Conservation (phyloP, 1,140 invertebrate species). For the Liolophura sinensis region DNA sequence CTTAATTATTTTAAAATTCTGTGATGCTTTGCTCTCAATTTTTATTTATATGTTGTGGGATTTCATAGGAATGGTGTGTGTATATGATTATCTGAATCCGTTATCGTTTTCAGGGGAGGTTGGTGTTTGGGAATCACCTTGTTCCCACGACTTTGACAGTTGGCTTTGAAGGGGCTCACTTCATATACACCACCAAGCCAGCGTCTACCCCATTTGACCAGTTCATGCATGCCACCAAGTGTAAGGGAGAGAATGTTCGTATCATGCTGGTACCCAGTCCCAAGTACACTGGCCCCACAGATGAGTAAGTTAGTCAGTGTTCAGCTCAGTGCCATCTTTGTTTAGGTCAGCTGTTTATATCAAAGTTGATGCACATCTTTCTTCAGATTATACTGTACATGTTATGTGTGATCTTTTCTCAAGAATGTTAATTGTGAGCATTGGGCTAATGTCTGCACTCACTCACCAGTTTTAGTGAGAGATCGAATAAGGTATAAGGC, state of each 20-base stretch:
- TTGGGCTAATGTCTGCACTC: too few relatives aligned
- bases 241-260: conserved; percentile 89
- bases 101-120: conserved; percentile 69
- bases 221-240: conserved; percentile 96
- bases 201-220: conserved; percentile 89
- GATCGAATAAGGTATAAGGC: too few relatives aligned
- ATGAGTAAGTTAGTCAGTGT: conserved; percentile 66
- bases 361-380: too few relatives aligned
- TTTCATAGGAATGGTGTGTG: too few relatives aligned
- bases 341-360: not conserved
- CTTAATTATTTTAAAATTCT: too few relatives aligned
- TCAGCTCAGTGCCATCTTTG: not conserved
- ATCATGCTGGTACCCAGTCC: conserved; percentile 91
- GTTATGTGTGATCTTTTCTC: too few relatives aligned
- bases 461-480: too few relatives aligned
- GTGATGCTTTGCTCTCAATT: too few relatives aligned
- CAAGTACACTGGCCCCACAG: conserved; percentile 83
- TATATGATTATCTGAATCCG: not conserved
- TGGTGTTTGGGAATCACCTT: conserved; percentile 96
- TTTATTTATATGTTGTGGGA: too few relatives aligned
- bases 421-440: too few relatives aligned
- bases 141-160: conserved; percentile 91
- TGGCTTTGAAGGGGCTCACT: conserved; percentile 91
- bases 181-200: conserved; percentile 94
- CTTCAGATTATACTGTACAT: too few relatives aligned